Base-by-base conservation (phyloP, 2,797 vertebrate species). In the Rhinichthys osculus region DNA sequence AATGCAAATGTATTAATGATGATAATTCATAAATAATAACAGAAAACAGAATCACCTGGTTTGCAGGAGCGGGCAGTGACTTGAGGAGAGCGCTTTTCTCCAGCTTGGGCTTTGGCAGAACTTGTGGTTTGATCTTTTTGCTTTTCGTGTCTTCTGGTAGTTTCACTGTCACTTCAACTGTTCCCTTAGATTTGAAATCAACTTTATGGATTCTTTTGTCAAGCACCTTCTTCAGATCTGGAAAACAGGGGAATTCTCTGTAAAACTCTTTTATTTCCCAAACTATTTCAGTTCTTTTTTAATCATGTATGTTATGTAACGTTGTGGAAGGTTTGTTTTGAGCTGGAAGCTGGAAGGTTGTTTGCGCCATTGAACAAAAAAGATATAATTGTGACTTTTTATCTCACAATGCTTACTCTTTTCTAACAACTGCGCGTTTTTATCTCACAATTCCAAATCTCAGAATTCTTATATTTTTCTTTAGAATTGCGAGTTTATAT, bases 141-240 rank as follows among this genome's bases (percentile, higher is more conserved):
- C 27, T 33, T 33, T 30, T 27, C 5, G 73, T 16, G 7, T 69
- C 71, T n/a, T 87, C 78, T 16, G 35, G 19, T 6, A 42, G 54
- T 84, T 86, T 90, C 13, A 92, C 89, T 3, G 79, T 84, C 42
- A 92, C 80, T n/a, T 89, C 62, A n/a, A 88, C 78, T 3, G 62
- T 17, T 80, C 91, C 92, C 0, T 78, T 40, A 2, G 13, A 5
- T 80, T 81, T 92, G 33, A 93, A 85, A 66, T 89, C 82, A 35
- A 93, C 57, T 17, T 69, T 44, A 33, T 93, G 91, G 3, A n/a
- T 35, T 38, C 57, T 67, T 81, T 85, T 92, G 19, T 86, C 38
- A 78, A 92, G 85, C 67, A 92, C 91, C n/a, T 85, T 91, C 21
- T 86, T 66, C 2, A 73, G n/a, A 77, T 66, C 92, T 93, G 80